A percentile compares a stretch with the other conserved stretches of the same genome.
phyloP scores from a whole-genome alignment of 1,140 invertebrate species.

The Megalonaias nervosa region DNA sequence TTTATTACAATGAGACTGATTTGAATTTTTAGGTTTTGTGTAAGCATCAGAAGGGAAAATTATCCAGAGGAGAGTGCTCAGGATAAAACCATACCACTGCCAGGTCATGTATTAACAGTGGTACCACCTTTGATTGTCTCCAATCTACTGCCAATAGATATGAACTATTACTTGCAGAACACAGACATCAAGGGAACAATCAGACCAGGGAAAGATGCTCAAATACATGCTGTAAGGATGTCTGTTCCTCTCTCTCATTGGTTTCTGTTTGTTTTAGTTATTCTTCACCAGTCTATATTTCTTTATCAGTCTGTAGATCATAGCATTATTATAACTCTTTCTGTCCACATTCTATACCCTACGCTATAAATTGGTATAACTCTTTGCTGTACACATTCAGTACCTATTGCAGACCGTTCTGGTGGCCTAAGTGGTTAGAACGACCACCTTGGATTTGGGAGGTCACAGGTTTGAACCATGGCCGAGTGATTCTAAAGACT shows the following conservation, averaged over 20 bases:
- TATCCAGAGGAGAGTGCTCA: conserved; percentile 79
- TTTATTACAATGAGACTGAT: no score
- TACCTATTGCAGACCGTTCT: no score
- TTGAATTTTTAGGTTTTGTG: conserved; percentile 79
- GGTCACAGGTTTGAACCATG: no score
- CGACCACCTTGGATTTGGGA: no score
- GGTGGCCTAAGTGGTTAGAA: no score
- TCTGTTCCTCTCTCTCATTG: background rate
- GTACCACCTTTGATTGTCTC: conserved; percentile 85
- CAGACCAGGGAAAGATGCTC: conserved; percentile 75
- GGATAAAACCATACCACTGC: conserved; percentile 70
- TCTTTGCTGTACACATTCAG: no score
- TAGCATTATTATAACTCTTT: background rate
- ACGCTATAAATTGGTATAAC: no score
- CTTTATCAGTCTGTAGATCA: background rate
- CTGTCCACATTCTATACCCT: background rate
- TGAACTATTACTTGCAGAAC: conserved; percentile 71
- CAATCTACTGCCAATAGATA: conserved; percentile 78
- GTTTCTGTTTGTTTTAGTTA: background rate
- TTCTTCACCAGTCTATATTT: conserved; percentile 2
- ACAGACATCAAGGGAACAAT: conserved; percentile 75
- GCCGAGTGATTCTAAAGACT: no score
- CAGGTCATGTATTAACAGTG: conserved; percentile 89
- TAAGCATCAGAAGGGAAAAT: conserved; percentile 83
- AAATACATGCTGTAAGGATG: conserved; percentile 66